Base-by-base conservation (phyloP, 2,113 vertebrate species). In the Cynoglossus semilaevis region DNA sequence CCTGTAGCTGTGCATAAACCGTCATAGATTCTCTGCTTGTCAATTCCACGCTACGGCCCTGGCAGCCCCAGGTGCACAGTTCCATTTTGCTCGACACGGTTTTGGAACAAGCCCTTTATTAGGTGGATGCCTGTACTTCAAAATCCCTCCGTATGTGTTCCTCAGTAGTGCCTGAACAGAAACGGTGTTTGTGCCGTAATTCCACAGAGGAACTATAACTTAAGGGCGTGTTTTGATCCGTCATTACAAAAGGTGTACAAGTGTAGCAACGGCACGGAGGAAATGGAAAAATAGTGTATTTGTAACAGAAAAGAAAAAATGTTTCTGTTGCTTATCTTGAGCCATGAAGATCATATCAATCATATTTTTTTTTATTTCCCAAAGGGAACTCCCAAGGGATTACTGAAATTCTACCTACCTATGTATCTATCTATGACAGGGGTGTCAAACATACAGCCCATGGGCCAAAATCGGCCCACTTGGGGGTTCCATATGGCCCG, bases 11-110 rank as follows among this genome's bases (percentile, higher is more conserved):
- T 51, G 62, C 50, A 67, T 60, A 70, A 74, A 63, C 46, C 59
- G 63, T 73, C 1, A 62, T 74, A 67, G 59, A 63, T 74, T 59
- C 17, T 42, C 58, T 40, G 15, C 55, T 77, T 74, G 68, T 81
- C 77, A 70, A 65, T 76, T 71, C 61, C 66, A 81, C 66, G 51
- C 68, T 50, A 8, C 1, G 59, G 55, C 51, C 67, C 7, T 29
- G 22, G 38, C 35, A 52, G 62, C 68, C 66, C 58, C 46, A 40
- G 57, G 70, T 51, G 40, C 58, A 14, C 35, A 13, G 38, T 65
- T 38, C 18, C 4, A 47, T 68, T 78, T 66, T 42, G n/a, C 42
- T 10, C 37, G 17, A 61, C 57, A 50, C 13, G 60, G 14, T 61
- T 59, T 46, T 44, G 57, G 45, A 60, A 51, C 16, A 60, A 53